Evolutionary conservation across 2,113 vertebrate species (phyloP).

Genomic region (Oxyruncus cristatus): DNA sequence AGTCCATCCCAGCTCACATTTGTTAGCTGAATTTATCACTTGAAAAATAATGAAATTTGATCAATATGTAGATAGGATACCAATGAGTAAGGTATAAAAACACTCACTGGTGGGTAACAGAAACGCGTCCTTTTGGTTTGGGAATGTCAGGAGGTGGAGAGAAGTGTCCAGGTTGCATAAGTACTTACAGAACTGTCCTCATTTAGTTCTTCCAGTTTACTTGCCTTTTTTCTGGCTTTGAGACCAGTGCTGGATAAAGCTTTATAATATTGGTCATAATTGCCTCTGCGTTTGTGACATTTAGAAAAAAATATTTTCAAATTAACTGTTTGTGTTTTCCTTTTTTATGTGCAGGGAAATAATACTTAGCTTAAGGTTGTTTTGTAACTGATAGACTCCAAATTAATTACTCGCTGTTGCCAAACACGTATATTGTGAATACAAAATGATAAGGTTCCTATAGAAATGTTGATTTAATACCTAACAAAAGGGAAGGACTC

Average conservation of each 20-base stretch:
- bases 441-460: neutral
- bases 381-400: neutral
- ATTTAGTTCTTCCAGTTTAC: neutral
- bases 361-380: neutral
- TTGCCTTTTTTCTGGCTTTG: neutral
- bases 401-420: slow-evolving; percentile 29
- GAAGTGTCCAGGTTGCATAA: neutral
- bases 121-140: neutral
- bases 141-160: neutral
- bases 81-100: neutral
- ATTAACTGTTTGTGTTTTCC: slow-evolving; percentile 13
- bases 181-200: neutral
- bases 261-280: neutral
- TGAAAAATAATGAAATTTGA: neutral
- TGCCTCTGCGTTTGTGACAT: neutral
- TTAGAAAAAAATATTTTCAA: slow-evolving; percentile 26
- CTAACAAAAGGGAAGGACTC: neutral
- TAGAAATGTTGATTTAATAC: neutral
- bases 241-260: neutral
- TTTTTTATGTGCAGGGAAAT: slow-evolving; percentile 35
- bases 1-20: neutral
- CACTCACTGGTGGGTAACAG: neutral
- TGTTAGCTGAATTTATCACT: neutral
- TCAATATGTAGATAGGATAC: neutral
- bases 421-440: neutral